phyloP scores from a whole-genome alignment of 1,140 invertebrate genomes.

The Sycobia sp. region DNA sequence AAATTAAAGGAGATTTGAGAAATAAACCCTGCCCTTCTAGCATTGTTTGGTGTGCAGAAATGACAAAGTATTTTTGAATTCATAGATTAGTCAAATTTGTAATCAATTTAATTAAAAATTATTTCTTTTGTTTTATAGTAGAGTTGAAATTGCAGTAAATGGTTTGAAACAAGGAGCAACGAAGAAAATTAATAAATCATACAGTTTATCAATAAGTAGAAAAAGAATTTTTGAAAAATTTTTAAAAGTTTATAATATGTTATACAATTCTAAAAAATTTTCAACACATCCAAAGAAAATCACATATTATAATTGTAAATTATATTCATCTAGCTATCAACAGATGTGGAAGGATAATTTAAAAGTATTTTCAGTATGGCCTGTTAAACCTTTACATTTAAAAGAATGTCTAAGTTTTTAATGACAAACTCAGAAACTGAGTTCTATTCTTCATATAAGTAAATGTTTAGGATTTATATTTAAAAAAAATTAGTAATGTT shows the following conservation, averaged over 20 bases:
- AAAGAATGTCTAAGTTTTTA: slow-evolving; percentile 45
- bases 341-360: slow-evolving; percentile 45
- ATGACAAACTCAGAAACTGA: too few relatives aligned
- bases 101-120: not conserved
- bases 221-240: slow-evolving; percentile 68
- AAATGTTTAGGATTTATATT: too few relatives aligned
- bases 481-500: too few relatives aligned
- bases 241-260: slow-evolving; percentile 56
- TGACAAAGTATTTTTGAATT: slow-evolving; percentile 48
- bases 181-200: slow-evolving; percentile 73
- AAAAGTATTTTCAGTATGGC: slow-evolving; percentile 46
- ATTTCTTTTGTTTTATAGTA: too few relatives aligned
- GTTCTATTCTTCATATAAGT: too few relatives aligned
- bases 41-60: slow-evolving; percentile 67
- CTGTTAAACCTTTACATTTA: slow-evolving; percentile 45
- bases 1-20: slow-evolving; percentile 50
- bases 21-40: slow-evolving; percentile 66
- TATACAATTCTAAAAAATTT: slow-evolving; percentile 28
- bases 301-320: slow-evolving; percentile 52
- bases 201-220: slow-evolving; percentile 69
- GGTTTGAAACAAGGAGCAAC: slow-evolving; percentile 82
- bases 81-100: not conserved
- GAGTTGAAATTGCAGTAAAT: slow-evolving; percentile 76
- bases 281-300: slow-evolving; percentile 53
- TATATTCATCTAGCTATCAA: slow-evolving; percentile 49